Evolutionary conservation across 2,113 vertebrate genomes (phyloP).

Genomic region (Octodon degus): DNA sequence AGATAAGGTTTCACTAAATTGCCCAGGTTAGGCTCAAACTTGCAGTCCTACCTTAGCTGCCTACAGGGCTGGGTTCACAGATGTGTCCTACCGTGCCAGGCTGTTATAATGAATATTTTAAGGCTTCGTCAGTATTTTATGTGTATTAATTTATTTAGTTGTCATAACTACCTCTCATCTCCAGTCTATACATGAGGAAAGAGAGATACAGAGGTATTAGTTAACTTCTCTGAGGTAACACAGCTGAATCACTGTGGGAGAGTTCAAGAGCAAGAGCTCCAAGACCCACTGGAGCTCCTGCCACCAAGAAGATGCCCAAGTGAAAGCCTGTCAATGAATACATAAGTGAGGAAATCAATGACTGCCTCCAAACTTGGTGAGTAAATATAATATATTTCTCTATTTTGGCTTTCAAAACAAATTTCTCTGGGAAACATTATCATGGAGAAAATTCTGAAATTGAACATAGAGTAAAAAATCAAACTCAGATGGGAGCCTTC

Average conservation of each 20-base stretch:
- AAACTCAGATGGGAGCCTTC: neutral
- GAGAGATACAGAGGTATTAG: neutral
- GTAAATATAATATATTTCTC: neutral
- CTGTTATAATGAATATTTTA: neutral
- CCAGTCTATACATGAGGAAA: neutral
- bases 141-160: neutral
- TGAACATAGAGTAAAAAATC: neutral
- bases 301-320: neutral
- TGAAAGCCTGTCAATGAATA: neutral
- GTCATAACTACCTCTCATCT: neutral
- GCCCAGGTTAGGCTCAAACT: neutral
- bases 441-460: neutral
- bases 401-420: constrained; percentile 41
- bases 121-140: neutral
- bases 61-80: neutral
- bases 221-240: neutral
- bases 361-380: constrained; percentile 1
- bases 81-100: neutral
- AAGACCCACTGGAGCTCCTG: neutral
- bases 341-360: neutral
- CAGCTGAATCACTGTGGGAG: neutral
- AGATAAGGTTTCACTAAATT: neutral
- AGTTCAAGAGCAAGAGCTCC: neutral
- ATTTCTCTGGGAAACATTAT: constrained; percentile 50
- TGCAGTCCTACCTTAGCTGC: neutral